Conservation (phyloP, 64 coral and sea anemone species). For the Montipora sp. region DNA sequence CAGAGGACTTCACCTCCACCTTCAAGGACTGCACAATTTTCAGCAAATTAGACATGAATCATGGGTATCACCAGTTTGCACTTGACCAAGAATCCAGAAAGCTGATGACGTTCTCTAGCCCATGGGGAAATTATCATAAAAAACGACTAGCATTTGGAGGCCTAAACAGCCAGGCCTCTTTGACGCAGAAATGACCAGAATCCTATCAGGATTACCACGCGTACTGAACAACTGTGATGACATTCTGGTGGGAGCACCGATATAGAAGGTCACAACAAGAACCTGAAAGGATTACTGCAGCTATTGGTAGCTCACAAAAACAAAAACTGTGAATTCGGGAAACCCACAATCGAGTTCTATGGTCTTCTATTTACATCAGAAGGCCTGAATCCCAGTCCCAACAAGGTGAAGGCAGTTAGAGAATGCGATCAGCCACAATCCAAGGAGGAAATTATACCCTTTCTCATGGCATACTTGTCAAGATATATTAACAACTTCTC, state of each 20-base stretch:
- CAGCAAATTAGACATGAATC: constrained; percentile 26
- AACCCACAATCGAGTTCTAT: background rate
- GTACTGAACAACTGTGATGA: constrained; percentile 63
- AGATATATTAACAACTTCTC: too few relatives aligned
- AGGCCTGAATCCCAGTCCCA: too few relatives aligned
- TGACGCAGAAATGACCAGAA: too few relatives aligned
- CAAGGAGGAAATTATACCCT: too few relatives aligned
- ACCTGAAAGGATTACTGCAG: too few relatives aligned
- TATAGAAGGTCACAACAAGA: background rate
- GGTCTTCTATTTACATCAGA: too few relatives aligned
- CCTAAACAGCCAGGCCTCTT: background rate
- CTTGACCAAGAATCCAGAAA: too few relatives aligned
- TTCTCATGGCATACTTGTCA: too few relatives aligned
- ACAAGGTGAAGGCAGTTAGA: too few relatives aligned
- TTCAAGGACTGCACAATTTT: constrained; percentile 43
- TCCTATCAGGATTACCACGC: constrained; percentile 31
- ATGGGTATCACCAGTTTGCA: too few relatives aligned
- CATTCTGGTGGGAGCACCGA: constrained; percentile 53
- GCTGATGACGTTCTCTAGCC: too few relatives aligned
- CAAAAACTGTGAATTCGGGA: constrained; percentile 31
- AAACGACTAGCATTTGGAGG: background rate
- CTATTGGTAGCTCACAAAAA: background rate
- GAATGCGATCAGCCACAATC: too few relatives aligned
- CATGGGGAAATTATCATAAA: constrained; percentile 32
- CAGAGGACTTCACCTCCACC: constrained; percentile 27